Evolutionary conservation across 1,140 invertebrate species (phyloP).

Genomic region (Schlechtendalia chinensis): DNA sequence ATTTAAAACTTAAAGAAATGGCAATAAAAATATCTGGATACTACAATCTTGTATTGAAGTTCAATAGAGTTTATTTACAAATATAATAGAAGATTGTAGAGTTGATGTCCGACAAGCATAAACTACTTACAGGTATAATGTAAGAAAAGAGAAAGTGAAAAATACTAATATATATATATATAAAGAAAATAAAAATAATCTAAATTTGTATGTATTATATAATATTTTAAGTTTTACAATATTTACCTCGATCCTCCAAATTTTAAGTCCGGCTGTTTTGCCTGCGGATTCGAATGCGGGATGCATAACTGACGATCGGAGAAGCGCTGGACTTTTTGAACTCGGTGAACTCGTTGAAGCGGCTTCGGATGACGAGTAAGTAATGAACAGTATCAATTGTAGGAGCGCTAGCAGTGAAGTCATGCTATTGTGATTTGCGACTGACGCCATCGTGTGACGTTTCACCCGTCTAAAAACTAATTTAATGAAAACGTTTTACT

Average conservation of each 20-base stretch:
- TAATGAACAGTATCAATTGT: constrained; percentile 4
- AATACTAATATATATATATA: neutral
- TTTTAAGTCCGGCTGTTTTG: constrained; percentile 62
- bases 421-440: neutral
- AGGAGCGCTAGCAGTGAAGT: constrained; percentile 18
- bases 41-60: neutral
- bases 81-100: neutral
- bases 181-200: neutral
- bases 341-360: constrained; percentile 14
- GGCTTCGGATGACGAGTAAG: constrained; percentile 13
- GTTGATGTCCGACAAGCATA: no score
- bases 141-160: constrained; percentile 2
- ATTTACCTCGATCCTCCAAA: constrained; percentile 69
- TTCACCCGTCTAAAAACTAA: constrained; percentile 1
- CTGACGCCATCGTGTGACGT: constrained; percentile 4
- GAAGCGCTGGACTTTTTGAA: constrained; percentile 26
- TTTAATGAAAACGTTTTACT: neutral
- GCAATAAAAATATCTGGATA: neutral
- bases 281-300: constrained; percentile 60
- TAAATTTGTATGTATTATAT: neutral
- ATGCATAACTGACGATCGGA: constrained; percentile 52
- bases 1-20: neutral
- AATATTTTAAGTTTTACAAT: neutral
- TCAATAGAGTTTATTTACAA: neutral
- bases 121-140: neutral